Evolutionary conservation across 2,888 invertebrate species (phyloP), one percentile per base, ranked within the genome.

Genomic region (Scaeva pyrastri): DNA sequence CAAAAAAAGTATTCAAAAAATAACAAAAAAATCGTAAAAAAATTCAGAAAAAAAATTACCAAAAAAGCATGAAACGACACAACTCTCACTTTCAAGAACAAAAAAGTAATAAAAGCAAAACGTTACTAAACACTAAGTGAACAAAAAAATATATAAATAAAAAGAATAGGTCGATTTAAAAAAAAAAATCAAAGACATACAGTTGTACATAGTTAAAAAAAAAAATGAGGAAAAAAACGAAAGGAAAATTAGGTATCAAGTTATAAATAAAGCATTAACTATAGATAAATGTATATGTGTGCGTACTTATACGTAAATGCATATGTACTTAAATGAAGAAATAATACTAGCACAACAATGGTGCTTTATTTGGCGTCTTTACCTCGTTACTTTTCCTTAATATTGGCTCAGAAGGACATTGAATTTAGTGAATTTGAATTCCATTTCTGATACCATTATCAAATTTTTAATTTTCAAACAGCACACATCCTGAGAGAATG

Each of bases 341-440:
- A 79, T 55, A 79, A 85, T 80, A 85, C 81, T 81, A 76, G 85
- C 85, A 85, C 85, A 81, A 73, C 85, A 85, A 48, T 85, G 80
- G 80, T 81, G 85, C 76, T 85, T 81, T 85, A 68, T 77, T 76
- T 60, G 72, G 41, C 68, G 55, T 70, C 60, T 64, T 71, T 71
- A 58, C 50, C 12, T 41, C 10, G 39, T 39, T 64, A 68, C 3
- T 73, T 52, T 60, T 23, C 10, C 41, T 16, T 3, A 52, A 55
- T 58, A 73, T 68, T 43, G 68, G 62, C 70, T 80, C 74, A 36
- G 10, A n/a, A 50, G 12, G 1, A 7, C 1, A 14, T 36, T 10
- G 2, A 4, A 5, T 60, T 58, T 36, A 7, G n/a, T 10, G 55
- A 31, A 16, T 7, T 7, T 19, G 14, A 3, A n/a, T 74, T 64